These are phyloP conservation scores for Nephrotoma appendiculata DNA, from an alignment of 2,888 invertebrate genomes.

Conservation along the genomic window DNA sequence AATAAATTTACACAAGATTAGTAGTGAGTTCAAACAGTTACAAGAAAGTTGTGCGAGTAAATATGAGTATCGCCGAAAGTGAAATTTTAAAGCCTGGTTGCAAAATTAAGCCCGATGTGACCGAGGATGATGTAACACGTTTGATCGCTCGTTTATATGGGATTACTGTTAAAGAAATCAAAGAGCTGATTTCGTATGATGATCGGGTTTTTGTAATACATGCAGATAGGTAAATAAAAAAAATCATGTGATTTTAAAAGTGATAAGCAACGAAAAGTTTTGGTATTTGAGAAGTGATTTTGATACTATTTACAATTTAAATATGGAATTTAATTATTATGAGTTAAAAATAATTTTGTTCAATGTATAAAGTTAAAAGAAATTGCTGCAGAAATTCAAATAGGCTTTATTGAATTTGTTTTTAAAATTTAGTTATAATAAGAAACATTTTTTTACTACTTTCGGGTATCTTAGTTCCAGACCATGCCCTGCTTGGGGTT, in stretches of 20 bases:
- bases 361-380: no score
- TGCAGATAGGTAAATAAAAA: constrained; percentile 26
- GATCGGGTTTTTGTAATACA: constrained; percentile 29
- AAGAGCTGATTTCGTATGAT: constrained; percentile 30
- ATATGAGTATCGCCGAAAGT: not conserved
- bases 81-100: constrained; percentile 25
- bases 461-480: no score
- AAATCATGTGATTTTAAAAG: constrained; percentile 12
- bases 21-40: not conserved
- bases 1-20: not conserved
- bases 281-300: no score
- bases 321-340: no score
- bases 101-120: constrained; percentile 26
- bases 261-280: no score
- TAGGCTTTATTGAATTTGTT: no score
- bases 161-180: constrained; percentile 23
- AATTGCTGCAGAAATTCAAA: no score
- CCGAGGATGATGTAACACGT: constrained; percentile 22
- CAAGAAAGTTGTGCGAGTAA: not conserved
- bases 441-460: no score
- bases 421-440: no score
- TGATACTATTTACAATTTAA: no score
- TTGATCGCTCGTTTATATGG: constrained; percentile 29
- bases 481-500: no score
- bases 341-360: no score